Conservation (phyloP, 2,888 invertebrate genomes). For the Chesias legatella region DNA sequence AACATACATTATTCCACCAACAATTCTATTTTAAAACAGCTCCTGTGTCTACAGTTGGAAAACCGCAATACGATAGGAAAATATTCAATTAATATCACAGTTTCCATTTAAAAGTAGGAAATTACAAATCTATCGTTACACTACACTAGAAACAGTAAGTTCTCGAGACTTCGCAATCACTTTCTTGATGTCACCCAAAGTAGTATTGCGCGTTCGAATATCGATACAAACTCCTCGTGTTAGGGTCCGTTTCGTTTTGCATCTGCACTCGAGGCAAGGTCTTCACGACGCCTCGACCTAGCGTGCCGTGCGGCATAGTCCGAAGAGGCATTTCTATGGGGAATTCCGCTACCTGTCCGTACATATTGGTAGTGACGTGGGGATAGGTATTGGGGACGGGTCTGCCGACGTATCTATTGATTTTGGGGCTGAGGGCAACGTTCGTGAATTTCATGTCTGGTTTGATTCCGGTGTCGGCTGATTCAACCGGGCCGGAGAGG, state of each 20-base stretch:
- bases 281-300: conserved; percentile 71
- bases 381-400: conserved; percentile 75
- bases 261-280: conserved; percentile 68
- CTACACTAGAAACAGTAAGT: conserved; percentile 82
- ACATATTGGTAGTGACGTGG: conserved; percentile 75
- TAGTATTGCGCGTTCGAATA: conserved; percentile 85
- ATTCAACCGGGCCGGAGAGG: conserved; percentile 82
- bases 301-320: conserved; percentile 71
- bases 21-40: conserved; percentile 17
- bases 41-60: conserved; percentile 55
- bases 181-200: conserved; percentile 87
- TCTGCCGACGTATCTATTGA: conserved; percentile 72
- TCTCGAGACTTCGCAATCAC: conserved; percentile 76
- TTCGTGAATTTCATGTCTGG: conserved; percentile 72
- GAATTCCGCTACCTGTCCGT: conserved; percentile 75
- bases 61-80: conserved; percentile 65
- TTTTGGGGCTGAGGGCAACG: conserved; percentile 69
- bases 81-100: conserved; percentile 79
- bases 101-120: conserved; percentile 75
- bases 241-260: conserved; percentile 75
- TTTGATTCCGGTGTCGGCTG: conserved; percentile 66
- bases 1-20: conserved; percentile 14
- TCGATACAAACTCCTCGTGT: conserved; percentile 82
- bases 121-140: conserved; percentile 61
- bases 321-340: conserved; percentile 77